Base-by-base conservation (phyloP, 2,888 invertebrate genomes). In the Slavum lentiscoides region DNA sequence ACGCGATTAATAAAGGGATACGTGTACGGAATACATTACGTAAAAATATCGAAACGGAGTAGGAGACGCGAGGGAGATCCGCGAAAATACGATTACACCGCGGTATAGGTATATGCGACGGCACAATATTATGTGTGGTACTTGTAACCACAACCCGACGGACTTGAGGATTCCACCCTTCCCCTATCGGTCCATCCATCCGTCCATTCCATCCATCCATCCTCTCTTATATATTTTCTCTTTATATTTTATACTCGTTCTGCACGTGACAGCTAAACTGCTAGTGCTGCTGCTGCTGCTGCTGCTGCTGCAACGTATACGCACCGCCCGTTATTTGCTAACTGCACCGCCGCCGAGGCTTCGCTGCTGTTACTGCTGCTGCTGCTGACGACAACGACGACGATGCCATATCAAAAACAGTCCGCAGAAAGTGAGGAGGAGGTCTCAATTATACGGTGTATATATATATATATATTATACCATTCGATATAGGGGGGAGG, bases 371-470 rank as follows among this genome's bases (percentile, higher is more conserved):
- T 43, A 23, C 23, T 19, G 74, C 55, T 39, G n/a, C 19, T 30
- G 19, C 66, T 67, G 74, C 67, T 66, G 67, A 75, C 74, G 64
- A 37, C 74, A 66, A 64, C 74, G 74, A 64, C 74, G 74, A 58
- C 39, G 66, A 30, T 30, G 30, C 30, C 2, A 75, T 76, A 76
- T 76, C 75, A 76, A 76, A 76, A 76, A 76, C 75, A 68, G 75
- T 59, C 75, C 67, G 58, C 75, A 43, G 67, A 75, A 75, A 75
- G 67, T 67, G 75, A 76, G 75, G 75, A 76, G 75, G 75, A 76
- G 75, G 75, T 59, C 67, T 76, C 75, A 68, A 76, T 76, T 76
- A 76, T 76, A 68, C 21, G 55, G 21, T 76, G 49, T 68, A n/a
- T 19, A 67, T 67, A 59, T 68, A 59, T 76, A 64, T 66, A 66